phyloP scores from a whole-genome alignment of 2,888 invertebrate genomes.

The Rhogogaster chlorosoma region DNA sequence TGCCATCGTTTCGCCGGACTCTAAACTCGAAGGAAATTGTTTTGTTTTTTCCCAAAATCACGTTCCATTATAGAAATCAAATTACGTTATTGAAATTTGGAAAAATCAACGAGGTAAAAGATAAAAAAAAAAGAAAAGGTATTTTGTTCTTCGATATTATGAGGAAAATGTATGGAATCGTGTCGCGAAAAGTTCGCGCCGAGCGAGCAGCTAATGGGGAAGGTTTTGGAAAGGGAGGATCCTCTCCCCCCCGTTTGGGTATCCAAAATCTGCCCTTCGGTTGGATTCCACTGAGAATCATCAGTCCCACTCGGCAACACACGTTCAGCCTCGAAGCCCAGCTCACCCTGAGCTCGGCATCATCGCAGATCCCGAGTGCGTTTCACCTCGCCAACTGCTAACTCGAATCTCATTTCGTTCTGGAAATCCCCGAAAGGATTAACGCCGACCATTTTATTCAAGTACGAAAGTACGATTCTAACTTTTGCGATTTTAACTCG shows the following conservation, averaged over 20 bases:
- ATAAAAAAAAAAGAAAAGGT: conserved; percentile 52
- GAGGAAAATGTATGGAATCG: conserved; percentile 76
- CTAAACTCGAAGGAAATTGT: neutral
- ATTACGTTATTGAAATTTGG: neutral
- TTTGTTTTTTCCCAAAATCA: too few relatives aligned
- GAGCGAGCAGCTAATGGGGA: conserved; percentile 72
- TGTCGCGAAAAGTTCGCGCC: conserved; percentile 73
- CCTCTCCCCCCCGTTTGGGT: conserved; percentile 60
- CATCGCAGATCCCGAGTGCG: conserved; percentile 58
- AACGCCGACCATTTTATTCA: conserved; percentile 72
- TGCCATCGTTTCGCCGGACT: neutral
- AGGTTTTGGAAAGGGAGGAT: conserved; percentile 60
- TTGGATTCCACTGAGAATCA: conserved; percentile 32
- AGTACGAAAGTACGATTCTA: conserved; percentile 56
- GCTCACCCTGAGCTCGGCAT: conserved; percentile 53
- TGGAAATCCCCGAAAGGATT: conserved; percentile 74
- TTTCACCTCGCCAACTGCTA: conserved; percentile 62
- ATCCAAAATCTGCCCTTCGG: conserved; percentile 69
- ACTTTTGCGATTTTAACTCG: conserved; percentile 71
- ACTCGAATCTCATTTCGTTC: conserved; percentile 75
- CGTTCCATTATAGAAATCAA: too few relatives aligned
- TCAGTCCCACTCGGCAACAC: conserved; percentile 24
- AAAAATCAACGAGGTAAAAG: conserved; percentile 46
- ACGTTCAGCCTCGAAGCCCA: neutral
- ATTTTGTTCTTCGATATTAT: conserved; percentile 5